Evolutionary conservation across 1,140 invertebrate species (phyloP).

Genomic region (Sogatella furcifera): DNA sequence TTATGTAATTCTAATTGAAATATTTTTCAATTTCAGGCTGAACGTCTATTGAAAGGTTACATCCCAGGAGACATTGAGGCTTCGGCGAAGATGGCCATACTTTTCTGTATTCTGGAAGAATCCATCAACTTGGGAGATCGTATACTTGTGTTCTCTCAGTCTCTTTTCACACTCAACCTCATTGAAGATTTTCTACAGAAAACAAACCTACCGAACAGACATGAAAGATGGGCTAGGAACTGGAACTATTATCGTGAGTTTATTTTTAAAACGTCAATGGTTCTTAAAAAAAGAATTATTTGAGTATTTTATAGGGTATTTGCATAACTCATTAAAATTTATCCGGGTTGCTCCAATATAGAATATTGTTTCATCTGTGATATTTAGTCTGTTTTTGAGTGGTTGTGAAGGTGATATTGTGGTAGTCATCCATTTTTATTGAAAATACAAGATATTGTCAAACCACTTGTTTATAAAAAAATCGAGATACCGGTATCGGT

Average conservation of each 20-base stretch:
- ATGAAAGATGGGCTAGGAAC: slow-evolving; percentile 74
- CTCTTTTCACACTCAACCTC: slow-evolving; percentile 90
- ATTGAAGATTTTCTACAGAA: slow-evolving; percentile 89
- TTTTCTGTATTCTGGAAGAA: slow-evolving; percentile 88
- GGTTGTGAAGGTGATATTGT: no score
- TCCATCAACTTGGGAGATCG: slow-evolving; percentile 79
- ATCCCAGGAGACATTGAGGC: slow-evolving; percentile 81
- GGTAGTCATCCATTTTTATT: no score
- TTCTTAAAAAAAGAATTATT: no score
- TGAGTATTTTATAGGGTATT: no score
- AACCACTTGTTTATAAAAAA: no score
- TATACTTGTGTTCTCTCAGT: slow-evolving; percentile 93
- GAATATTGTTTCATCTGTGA: no score
- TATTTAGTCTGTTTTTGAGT: no score
- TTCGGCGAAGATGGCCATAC: slow-evolving; percentile 89
- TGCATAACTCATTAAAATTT: neutral
- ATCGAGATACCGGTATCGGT: no score
- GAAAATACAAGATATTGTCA: no score
- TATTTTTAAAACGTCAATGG: no score
- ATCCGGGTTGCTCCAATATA: no score
- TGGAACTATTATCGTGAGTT: slow-evolving; percentile 86
- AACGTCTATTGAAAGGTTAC: slow-evolving; percentile 68
- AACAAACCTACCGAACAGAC: slow-evolving; percentile 58
- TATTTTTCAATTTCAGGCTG: neutral
- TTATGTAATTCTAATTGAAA: neutral